These are phyloP conservation scores for Rhynchotus rufescens DNA, from an alignment of 2,797 vertebrate genomes.

Conservation along the genomic window DNA sequence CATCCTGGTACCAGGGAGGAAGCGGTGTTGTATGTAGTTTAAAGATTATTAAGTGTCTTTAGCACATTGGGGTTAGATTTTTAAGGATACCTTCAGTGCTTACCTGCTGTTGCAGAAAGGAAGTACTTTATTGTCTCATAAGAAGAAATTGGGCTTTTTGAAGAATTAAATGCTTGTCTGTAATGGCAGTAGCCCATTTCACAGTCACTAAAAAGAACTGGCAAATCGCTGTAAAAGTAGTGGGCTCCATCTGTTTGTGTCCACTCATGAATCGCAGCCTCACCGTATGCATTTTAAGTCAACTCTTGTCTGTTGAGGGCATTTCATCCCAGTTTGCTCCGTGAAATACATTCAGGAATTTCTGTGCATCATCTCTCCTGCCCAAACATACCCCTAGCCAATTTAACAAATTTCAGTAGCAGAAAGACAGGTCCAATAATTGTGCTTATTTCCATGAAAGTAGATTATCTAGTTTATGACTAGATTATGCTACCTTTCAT, in stretches of 20 bases:
- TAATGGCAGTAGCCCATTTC: slow-evolving; percentile 43
- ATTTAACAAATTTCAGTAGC: background rate
- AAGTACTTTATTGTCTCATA: slow-evolving; percentile 80
- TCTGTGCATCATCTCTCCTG: background rate
- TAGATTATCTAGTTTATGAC: background rate
- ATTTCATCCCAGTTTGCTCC: background rate
- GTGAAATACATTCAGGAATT: background rate
- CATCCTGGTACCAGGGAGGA: slow-evolving; percentile 78
- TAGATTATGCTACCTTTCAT: background rate
- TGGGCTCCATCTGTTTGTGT: background rate
- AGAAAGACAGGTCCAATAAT: background rate
- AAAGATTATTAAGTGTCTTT: slow-evolving; percentile 82
- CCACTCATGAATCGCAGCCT: background rate
- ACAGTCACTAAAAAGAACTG: slow-evolving; percentile 31
- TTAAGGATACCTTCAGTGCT: slow-evolving; percentile 76
- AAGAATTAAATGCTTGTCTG: slow-evolving; percentile 63
- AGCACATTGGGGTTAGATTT: slow-evolving; percentile 75
- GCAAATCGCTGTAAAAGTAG: background rate
- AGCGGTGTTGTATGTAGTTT: slow-evolving; percentile 78
- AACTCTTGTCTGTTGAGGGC: background rate
- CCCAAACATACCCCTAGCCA: background rate
- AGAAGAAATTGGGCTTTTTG: slow-evolving; percentile 72
- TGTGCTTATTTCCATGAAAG: background rate
- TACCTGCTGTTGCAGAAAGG: slow-evolving; percentile 76
- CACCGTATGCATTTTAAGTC: background rate